Evolutionary conservation across 2,888 invertebrate genomes (phyloP).

Genomic region (Lampropteryx suffumata): DNA sequence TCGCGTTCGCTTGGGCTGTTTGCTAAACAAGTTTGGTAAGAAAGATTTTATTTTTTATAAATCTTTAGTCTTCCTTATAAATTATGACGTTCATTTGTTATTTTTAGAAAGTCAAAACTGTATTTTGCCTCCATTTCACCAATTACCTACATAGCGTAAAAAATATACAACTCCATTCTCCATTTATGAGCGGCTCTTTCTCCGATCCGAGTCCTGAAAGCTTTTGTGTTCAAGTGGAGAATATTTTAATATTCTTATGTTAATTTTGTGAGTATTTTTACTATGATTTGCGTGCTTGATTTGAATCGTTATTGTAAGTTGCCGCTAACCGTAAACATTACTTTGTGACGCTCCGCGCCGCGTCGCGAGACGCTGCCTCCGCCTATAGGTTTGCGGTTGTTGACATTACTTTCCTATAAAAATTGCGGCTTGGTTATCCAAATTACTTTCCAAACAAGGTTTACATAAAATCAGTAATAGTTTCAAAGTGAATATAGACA

Average conservation of each 20-base stretch:
- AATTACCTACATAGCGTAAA: too few species aligned
- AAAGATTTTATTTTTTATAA: slow-evolving; percentile 38
- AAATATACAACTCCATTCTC: slow-evolving; percentile 26
- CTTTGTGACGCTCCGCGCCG: slow-evolving; percentile 29
- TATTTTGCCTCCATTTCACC: too few species aligned
- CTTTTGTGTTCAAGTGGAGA: slow-evolving; percentile 1
- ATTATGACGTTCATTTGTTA: slow-evolving; percentile 7
- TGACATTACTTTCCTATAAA: slow-evolving; percentile 46
- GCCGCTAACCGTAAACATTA: slow-evolving; percentile 8
- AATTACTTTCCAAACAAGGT: too few species aligned
- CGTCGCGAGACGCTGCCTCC: slow-evolving; percentile 25
- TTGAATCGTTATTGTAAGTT: background rate
- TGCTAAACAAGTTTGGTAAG: slow-evolving; percentile 74
- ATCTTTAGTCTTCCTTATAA: slow-evolving; percentile 32
- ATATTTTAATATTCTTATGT: background rate
- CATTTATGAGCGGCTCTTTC: slow-evolving; percentile 15
- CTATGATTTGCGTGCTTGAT: background rate
- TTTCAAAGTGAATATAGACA: too few species aligned
- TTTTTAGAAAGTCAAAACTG: background rate
- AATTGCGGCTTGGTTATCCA: slow-evolving; percentile 43
- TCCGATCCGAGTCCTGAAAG: too few species aligned
- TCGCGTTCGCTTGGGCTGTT: slow-evolving; percentile 54
- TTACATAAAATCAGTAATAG: too few species aligned
- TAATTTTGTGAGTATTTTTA: background rate
- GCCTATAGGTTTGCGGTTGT: slow-evolving; percentile 46